These are phyloP conservation scores for Hippocampus abdominalis DNA, from an alignment of 2,113 vertebrate species.

Conservation along the genomic window DNA sequence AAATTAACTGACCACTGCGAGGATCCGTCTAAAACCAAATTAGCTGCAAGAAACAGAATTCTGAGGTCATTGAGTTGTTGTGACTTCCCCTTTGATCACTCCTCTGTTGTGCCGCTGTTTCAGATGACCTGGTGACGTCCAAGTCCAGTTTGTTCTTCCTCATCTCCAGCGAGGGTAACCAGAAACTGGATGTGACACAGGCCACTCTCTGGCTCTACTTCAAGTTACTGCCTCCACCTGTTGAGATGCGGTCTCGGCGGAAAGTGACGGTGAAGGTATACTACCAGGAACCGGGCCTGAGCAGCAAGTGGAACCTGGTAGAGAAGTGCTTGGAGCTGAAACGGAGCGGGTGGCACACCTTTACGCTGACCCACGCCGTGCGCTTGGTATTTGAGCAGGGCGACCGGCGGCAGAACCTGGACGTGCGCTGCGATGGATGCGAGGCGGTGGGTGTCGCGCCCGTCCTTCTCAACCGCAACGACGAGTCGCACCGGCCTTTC, in stretches of 20 bases:
- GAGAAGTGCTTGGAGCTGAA: conserved; percentile 93
- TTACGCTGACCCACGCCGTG: conserved; percentile 85
- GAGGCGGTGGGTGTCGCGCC: conserved; percentile 80
- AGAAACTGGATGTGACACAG: conserved; percentile 87
- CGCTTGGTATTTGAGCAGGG: conserved; percentile 84
- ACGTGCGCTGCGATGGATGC: conserved; percentile 91
- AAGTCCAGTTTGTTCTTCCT: conserved; percentile 91
- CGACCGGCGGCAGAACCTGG: conserved; percentile 88
- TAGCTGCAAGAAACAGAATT: neutral
- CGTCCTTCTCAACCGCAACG: conserved; percentile 79
- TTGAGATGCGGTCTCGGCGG: conserved; percentile 79
- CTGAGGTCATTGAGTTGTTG: neutral
- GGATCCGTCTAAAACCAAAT: neutral
- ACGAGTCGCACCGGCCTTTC: conserved; percentile 92
- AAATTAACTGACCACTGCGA: neutral
- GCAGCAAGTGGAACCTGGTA: conserved; percentile 86
- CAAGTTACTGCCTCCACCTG: conserved; percentile 79
- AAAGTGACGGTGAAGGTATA: conserved; percentile 91
- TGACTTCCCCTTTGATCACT: neutral
- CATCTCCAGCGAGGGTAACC: conserved; percentile 94
- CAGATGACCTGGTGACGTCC: conserved; percentile 90
- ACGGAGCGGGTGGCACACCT: conserved; percentile 95
- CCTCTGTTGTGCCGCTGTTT: conserved; percentile 4
- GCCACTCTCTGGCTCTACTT: conserved; percentile 97
- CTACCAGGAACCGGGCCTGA: conserved; percentile 83